Conservation (phyloP, 2,797 vertebrate genomes). For the Liasis olivaceus region DNA sequence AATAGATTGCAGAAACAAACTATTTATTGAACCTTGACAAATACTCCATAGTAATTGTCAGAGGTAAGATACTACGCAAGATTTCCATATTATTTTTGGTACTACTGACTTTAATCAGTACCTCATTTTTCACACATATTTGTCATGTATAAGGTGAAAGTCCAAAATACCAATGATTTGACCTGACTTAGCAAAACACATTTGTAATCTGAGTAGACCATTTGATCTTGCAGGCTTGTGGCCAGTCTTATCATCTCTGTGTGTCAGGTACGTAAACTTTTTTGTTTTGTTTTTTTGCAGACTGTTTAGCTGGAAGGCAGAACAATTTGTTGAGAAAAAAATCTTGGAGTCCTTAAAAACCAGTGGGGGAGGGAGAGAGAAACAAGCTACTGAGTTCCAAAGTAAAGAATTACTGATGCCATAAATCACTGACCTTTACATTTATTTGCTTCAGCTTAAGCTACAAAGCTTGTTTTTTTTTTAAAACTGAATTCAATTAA, state of each 20-base stretch:
- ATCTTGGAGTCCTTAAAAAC: constrained; percentile 11
- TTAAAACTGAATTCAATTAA: constrained; percentile 1
- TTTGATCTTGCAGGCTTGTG: constrained; percentile 53
- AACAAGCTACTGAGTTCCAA: constrained; percentile 8
- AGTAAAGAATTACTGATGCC: constrained; percentile 27
- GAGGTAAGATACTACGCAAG: constrained; percentile 12
- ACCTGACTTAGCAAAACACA: constrained; percentile 58
- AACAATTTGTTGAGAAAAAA: constrained; percentile 22
- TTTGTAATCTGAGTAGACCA: constrained; percentile 40
- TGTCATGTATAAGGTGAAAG: constrained; percentile 43
- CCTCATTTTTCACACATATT: constrained; percentile 57
- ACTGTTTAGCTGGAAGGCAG: constrained; percentile 38
- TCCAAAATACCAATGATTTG: constrained; percentile 56
- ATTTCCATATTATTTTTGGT: constrained; percentile 32
- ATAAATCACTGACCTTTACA: not conserved
- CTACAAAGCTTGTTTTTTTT: not conserved
- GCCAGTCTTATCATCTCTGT: constrained; percentile 26
- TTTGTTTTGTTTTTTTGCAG: constrained; percentile 25
- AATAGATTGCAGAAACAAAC: not conserved
- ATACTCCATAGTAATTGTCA: not conserved
- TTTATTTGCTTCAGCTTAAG: constrained; percentile 12
- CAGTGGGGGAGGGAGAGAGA: not conserved
- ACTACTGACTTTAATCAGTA: constrained; percentile 36
- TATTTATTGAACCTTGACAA: not conserved
- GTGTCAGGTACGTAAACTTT: constrained; percentile 30